A percentile compares a stretch with the other conserved stretches of the same genome.
These are phyloP conservation scores for Hemaris fuciformis DNA, from an alignment of 2,888 invertebrate species.

Conservation along the genomic window DNA sequence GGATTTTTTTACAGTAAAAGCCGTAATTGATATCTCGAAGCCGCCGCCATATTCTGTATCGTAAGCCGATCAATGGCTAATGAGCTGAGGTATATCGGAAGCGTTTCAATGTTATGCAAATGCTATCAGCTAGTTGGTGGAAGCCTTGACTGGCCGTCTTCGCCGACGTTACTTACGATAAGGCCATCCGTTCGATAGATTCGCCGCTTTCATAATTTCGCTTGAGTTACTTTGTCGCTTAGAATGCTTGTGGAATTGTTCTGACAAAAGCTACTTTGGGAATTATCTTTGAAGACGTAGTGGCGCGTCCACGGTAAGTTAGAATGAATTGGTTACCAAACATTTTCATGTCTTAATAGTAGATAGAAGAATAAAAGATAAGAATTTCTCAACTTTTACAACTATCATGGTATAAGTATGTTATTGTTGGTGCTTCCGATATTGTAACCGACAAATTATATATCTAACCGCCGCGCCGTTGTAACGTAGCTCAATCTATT, in stretches of 20 bases:
- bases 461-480: too few species aligned
- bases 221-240: constrained; percentile 19
- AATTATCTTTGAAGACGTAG: background rate
- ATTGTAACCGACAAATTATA: too few species aligned
- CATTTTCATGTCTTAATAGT: too few species aligned
- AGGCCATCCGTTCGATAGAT: constrained; percentile 36
- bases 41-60: constrained; percentile 42
- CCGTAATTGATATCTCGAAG: constrained; percentile 20
- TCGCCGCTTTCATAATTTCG: constrained; percentile 31
- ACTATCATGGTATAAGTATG: too few species aligned
- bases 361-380: too few species aligned
- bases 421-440: too few species aligned
- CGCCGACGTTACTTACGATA: constrained; percentile 41
- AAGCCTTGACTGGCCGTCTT: constrained; percentile 50
- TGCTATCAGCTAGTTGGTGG: constrained; percentile 59
- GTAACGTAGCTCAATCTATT: too few species aligned
- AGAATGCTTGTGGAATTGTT: background rate
- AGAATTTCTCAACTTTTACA: too few species aligned
- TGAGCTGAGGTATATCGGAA: constrained; percentile 66
- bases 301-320: too few species aligned
- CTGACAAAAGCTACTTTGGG: constrained; percentile 16
- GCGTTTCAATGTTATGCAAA: constrained; percentile 73
- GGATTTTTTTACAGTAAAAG: constrained; percentile 9
- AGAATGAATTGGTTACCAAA: too few species aligned
- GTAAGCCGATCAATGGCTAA: constrained; percentile 69